Evolutionary conservation across 2,888 invertebrate genomes (phyloP).

Genomic region (Diachrysia chrysitis): DNA sequence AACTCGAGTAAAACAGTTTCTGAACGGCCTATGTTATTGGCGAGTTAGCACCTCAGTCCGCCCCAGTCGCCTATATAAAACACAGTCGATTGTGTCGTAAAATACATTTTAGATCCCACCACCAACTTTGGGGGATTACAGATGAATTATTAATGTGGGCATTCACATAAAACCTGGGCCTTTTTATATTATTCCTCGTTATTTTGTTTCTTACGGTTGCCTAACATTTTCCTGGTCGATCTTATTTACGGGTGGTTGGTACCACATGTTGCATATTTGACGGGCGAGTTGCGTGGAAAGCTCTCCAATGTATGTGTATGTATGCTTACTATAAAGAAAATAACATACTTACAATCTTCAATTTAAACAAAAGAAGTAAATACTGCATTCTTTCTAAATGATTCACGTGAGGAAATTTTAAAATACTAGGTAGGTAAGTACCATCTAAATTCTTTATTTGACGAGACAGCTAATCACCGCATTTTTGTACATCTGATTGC

Average conservation of each 20-base stretch:
- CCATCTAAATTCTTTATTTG: not conserved
- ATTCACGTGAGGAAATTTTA: not conserved
- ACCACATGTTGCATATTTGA: slow-evolving; percentile 60
- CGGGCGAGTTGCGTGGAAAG: slow-evolving; percentile 45
- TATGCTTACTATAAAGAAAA: slow-evolving; percentile 36
- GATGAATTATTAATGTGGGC: slow-evolving; percentile 86
- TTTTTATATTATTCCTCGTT: slow-evolving; percentile 70
- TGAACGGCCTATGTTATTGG: slow-evolving; percentile 36
- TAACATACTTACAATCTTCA: not conserved
- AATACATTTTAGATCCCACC: slow-evolving; percentile 77
- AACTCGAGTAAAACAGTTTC: slow-evolving; percentile 38
- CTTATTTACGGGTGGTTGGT: slow-evolving; percentile 55
- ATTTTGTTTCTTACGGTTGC: slow-evolving; percentile 63
- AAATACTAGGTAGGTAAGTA: not conserved
- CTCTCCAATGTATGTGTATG: slow-evolving; percentile 37
- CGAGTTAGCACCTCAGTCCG: slow-evolving; percentile 59
- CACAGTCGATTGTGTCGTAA: slow-evolving; percentile 79
- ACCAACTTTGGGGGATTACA: slow-evolving; percentile 80
- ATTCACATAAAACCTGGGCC: slow-evolving; percentile 79
- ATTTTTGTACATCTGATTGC: too few species aligned
- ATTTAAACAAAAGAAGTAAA: not conserved
- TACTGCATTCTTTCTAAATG: not conserved
- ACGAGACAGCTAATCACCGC: too few species aligned
- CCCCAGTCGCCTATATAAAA: slow-evolving; percentile 67
- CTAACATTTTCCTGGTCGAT: slow-evolving; percentile 59